These are phyloP conservation scores for Sericinus montela DNA, from an alignment of 2,888 invertebrate species.

Conservation along the genomic window DNA sequence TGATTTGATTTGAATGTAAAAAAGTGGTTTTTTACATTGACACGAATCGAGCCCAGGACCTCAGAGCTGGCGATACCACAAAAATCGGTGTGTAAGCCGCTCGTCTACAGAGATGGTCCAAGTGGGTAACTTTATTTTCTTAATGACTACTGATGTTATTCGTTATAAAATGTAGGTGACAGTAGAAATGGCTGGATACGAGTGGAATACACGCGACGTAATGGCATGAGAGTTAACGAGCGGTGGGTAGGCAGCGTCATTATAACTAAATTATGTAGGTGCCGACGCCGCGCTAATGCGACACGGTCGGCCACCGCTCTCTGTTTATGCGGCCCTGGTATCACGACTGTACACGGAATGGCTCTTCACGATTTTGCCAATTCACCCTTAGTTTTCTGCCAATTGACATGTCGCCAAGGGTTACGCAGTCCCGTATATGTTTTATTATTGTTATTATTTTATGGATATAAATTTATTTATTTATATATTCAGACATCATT, in stretches of 20 bases:
- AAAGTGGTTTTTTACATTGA: no score
- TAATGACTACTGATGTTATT: not conserved
- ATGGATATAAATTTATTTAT: not conserved
- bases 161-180: not conserved
- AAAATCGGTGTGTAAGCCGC: no score
- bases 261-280: slow-evolving; percentile 62
- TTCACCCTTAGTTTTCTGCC: not conserved
- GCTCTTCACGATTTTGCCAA: slow-evolving; percentile 36
- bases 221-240: slow-evolving; percentile 47
- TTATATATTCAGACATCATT: no score
- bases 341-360: slow-evolving; percentile 37
- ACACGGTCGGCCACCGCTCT: slow-evolving; percentile 30
- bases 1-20: no score
- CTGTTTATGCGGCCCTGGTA: slow-evolving; percentile 38
- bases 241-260: slow-evolving; percentile 40
- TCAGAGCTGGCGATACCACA: no score
- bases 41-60: no score
- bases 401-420: slow-evolving; percentile 3
- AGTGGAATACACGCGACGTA: slow-evolving; percentile 29
- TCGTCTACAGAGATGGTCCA: no score
- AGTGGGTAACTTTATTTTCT: no score
- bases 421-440: no score
- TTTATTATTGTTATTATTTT: not conserved
- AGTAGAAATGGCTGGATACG: not conserved
- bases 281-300: slow-evolving; percentile 45